These are phyloP conservation scores for Halcyon senegalensis DNA, from an alignment of 2,113 vertebrate genomes.

Conservation along the genomic window DNA sequence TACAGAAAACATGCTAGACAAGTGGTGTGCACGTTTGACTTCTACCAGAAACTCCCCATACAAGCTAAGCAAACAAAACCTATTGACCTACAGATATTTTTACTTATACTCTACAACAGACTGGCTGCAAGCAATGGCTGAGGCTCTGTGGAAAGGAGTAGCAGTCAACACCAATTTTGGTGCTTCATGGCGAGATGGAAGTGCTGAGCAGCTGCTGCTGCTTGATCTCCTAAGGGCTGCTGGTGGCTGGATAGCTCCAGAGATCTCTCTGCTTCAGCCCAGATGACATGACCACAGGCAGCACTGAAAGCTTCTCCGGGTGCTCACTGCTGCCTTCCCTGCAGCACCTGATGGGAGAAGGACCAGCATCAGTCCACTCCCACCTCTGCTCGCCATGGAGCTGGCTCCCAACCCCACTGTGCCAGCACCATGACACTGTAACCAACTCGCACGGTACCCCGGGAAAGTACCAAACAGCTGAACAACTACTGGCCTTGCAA, in stretches of 20 bases:
- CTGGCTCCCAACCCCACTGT: neutral
- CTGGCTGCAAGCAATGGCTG: neutral
- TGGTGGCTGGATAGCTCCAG: neutral
- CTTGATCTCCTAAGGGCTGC: neutral
- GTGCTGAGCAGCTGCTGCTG: neutral
- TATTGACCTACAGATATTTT: neutral
- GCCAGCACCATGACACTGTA: rapidly evolving
- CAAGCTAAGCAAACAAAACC: neutral
- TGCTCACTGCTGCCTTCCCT: neutral
- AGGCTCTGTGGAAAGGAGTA: neutral
- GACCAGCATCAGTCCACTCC: neutral
- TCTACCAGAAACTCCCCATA: neutral
- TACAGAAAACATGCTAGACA: neutral
- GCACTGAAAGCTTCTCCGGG: neutral
- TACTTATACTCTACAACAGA: neutral
- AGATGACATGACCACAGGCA: neutral
- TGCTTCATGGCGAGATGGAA: neutral
- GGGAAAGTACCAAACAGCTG: neutral
- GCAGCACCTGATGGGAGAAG: neutral
- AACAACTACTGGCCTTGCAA: neutral
- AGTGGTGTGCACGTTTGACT: neutral
- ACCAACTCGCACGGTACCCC: neutral
- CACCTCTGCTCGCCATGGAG: rapidly evolving
- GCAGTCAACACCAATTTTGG: neutral
- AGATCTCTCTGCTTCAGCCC: neutral